Percentiles rank a stretch among this genome's conserved stretches.
These are phyloP conservation scores for Lasioglossum morio DNA, from an alignment of 2,888 invertebrate genomes.

Conservation along the genomic window DNA sequence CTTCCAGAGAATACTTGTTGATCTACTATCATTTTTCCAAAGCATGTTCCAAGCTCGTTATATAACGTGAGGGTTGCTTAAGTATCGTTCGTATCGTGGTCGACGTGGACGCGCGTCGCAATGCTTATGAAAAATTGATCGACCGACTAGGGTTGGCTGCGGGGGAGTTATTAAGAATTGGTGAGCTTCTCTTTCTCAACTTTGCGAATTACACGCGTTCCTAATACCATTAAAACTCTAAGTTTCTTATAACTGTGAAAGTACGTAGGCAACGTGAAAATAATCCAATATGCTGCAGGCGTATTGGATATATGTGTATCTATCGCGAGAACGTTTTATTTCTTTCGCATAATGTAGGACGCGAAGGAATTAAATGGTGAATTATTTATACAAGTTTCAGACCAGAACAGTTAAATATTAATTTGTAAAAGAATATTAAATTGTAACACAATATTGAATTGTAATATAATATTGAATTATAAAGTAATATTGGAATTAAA, in stretches of 20 bases:
- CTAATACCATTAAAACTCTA: background rate
- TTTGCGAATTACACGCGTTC: background rate
- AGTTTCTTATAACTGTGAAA: background rate
- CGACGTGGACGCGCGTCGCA: slow-evolving; percentile 26
- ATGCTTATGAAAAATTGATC: slow-evolving; percentile 40
- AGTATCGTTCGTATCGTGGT: slow-evolving; percentile 12
- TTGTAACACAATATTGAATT: too few relatives aligned
- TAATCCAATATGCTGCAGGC: background rate
- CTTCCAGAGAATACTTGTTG: slow-evolving; percentile 23
- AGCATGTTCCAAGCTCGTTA: slow-evolving; percentile 12
- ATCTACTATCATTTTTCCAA: slow-evolving; percentile 6
- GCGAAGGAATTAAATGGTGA: background rate
- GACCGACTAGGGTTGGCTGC: slow-evolving; percentile 25
- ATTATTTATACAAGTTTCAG: too few relatives aligned
- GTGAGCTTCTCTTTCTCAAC: background rate
- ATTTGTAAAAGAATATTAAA: too few relatives aligned
- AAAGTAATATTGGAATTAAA: too few relatives aligned
- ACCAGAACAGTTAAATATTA: too few relatives aligned
- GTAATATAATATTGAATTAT: too few relatives aligned
- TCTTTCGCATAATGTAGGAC: too few relatives aligned
- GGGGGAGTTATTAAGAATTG: slow-evolving; percentile 31
- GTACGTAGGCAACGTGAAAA: background rate
- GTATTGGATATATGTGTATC: background rate
- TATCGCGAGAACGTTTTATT: too few relatives aligned
- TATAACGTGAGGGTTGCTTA: background rate